phyloP scores from a whole-genome alignment of 2,113 vertebrate species.

The Riparia riparia region DNA sequence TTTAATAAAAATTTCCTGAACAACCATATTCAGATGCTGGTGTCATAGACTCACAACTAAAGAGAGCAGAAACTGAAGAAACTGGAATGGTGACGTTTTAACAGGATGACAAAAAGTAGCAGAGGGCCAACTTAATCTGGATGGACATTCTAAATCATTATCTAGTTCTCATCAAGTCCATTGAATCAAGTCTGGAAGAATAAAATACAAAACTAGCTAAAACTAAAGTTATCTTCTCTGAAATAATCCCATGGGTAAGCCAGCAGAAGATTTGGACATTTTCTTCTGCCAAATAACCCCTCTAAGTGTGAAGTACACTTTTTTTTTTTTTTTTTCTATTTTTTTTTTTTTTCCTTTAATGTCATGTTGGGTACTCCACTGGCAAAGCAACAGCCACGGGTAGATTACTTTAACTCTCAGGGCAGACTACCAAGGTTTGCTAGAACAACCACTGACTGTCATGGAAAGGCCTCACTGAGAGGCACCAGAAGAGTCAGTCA shows the following conservation, averaged over 20 bases:
- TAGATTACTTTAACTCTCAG: not conserved
- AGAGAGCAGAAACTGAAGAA: not conserved
- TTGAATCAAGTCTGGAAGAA: not conserved
- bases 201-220: not conserved
- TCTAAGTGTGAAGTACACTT: not conserved
- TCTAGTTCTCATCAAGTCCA: not conserved
- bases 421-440: not conserved
- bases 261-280: not conserved
- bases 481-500: not conserved
- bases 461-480: not conserved
- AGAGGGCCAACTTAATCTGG: not conserved
- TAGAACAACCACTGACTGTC: not conserved
- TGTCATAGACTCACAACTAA: not conserved
- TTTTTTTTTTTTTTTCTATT: not conserved
- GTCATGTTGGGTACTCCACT: not conserved
- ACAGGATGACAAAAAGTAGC: not conserved
- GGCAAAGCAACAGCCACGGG: not conserved
- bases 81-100: not conserved
- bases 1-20: conserved; percentile 3
- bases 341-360: no score
- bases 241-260: not conserved
- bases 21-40: not conserved
- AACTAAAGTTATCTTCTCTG: not conserved
- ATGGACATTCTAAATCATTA: not conserved
- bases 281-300: not conserved